These are phyloP conservation scores for Garra rufa DNA, from an alignment of 2,113 vertebrate genomes.

Conservation along the genomic window DNA sequence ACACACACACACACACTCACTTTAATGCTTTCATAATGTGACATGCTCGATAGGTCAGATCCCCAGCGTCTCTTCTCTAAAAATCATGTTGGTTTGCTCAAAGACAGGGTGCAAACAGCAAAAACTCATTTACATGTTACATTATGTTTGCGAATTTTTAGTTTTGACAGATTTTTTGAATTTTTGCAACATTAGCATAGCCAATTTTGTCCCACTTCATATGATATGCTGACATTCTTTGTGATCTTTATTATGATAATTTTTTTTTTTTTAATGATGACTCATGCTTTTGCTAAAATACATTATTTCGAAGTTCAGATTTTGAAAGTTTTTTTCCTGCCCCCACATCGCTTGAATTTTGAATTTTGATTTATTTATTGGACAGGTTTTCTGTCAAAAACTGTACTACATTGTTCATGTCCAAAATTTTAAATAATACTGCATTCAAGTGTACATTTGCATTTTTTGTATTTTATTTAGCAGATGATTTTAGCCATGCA, in stretches of 20 bases:
- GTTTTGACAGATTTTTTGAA: background rate
- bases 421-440: background rate
- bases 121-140: background rate
- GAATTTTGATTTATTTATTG: background rate
- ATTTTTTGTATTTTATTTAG: background rate
- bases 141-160: background rate
- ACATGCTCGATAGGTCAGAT: slow-evolving; percentile 10
- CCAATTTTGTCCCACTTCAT: background rate
- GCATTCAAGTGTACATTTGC: background rate
- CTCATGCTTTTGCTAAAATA: background rate
- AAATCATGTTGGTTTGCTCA: slow-evolving; percentile 1
- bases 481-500: background rate
- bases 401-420: background rate
- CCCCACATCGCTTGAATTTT: background rate
- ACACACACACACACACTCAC: background rate
- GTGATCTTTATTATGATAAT: background rate
- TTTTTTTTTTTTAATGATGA: background rate
- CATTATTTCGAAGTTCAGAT: background rate
- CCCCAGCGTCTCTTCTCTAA: background rate
- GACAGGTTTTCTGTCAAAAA: background rate
- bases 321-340: background rate
- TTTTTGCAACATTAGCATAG: background rate
- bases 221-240: background rate
- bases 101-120: slow-evolving; percentile 12
- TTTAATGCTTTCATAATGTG: slow-evolving; percentile 20